phyloP scores from a whole-genome alignment of 2,888 invertebrate species.

The Hoplodrina blanda region DNA sequence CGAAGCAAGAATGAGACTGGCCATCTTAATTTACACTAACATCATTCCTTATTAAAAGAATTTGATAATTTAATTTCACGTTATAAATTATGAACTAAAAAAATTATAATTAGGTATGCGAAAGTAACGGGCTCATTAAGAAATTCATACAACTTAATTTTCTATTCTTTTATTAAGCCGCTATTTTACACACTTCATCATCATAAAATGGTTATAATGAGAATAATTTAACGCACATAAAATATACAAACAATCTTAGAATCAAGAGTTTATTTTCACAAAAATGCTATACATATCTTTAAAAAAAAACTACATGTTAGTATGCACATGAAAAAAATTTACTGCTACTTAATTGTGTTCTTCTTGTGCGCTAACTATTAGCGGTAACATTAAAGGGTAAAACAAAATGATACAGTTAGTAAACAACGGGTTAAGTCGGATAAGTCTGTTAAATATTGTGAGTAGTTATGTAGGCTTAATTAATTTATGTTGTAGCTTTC shows the following conservation, averaged over 20 bases:
- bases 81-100: slow-evolving; percentile 20
- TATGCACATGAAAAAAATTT: slow-evolving; percentile 12
- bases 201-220: slow-evolving; percentile 27
- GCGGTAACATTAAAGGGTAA: slow-evolving; percentile 26
- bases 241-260: slow-evolving; percentile 25
- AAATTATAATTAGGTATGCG: slow-evolving; percentile 14
- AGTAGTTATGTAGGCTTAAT: slow-evolving; percentile 5
- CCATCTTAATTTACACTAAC: background rate
- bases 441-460: background rate
- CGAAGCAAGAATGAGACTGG: background rate
- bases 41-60: background rate
- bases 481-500: background rate
- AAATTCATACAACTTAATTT: slow-evolving; percentile 50
- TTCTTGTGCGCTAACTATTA: background rate
- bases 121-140: slow-evolving; percentile 50
- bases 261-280: slow-evolving; percentile 6
- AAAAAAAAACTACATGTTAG: slow-evolving; percentile 2
- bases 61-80: slow-evolving; percentile 10
- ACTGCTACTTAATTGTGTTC: background rate
- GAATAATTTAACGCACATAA: slow-evolving; percentile 2
- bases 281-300: background rate
- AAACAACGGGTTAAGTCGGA: background rate
- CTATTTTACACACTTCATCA: slow-evolving; percentile 24
- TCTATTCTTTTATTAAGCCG: slow-evolving; percentile 29
- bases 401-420: background rate